Percentiles rank a stretch among this genome's conserved stretches.
Evolutionary conservation across 2,113 vertebrate species (phyloP).

Genomic region (Sturnira hondurensis): DNA sequence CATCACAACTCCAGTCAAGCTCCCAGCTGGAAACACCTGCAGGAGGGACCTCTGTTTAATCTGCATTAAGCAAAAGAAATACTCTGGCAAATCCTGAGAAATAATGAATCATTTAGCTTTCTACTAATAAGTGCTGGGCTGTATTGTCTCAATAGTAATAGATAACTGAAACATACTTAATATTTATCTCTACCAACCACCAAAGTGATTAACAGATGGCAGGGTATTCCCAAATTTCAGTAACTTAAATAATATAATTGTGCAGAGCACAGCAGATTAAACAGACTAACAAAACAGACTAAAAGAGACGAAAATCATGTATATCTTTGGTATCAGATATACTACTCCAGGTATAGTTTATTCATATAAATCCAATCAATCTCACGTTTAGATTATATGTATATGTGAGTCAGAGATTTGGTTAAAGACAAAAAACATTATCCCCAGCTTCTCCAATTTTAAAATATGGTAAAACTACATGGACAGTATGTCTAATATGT

Average conservation of each 20-base stretch:
- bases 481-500: not conserved
- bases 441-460: not conserved
- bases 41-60: not conserved
- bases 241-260: not conserved
- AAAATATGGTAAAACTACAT: not conserved
- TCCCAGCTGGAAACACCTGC: not conserved
- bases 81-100: not conserved
- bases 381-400: not conserved
- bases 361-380: not conserved
- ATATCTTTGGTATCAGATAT: not conserved
- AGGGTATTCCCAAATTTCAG: not conserved
- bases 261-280: not conserved
- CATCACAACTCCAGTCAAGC: not conserved
- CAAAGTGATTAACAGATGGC: not conserved
- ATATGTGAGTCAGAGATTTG: not conserved
- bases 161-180: not conserved
- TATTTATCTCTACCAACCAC: not conserved
- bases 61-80: not conserved
- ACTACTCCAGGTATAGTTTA: not conserved
- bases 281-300: not conserved
- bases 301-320: not conserved
- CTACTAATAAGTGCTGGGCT: not conserved
- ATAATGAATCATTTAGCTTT: not conserved
- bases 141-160: not conserved
- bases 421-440: not conserved